Percentiles rank a stretch among this genome's conserved stretches.
phyloP scores from a whole-genome alignment of 2,888 invertebrate genomes.

The Tetheella fluctuosa region DNA sequence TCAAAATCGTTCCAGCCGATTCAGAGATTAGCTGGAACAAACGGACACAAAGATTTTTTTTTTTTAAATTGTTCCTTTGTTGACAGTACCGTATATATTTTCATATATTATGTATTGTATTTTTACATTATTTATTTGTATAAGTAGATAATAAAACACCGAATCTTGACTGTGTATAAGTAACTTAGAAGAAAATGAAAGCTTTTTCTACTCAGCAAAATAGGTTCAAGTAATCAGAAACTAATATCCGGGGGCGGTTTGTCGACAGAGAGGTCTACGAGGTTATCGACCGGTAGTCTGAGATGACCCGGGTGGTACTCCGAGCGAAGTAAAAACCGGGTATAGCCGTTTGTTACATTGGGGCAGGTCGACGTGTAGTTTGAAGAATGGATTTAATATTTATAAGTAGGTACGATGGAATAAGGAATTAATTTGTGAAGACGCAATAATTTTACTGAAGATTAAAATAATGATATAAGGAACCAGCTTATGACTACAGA shows the following conservation, averaged over 20 bases:
- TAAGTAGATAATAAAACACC: background rate
- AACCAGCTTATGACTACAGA: too few relatives aligned
- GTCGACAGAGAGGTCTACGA: constrained; percentile 18
- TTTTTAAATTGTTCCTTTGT: too few relatives aligned
- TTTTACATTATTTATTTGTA: too few relatives aligned
- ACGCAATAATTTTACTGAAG: too few relatives aligned
- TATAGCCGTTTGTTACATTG: constrained; percentile 31
- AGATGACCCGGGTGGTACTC: constrained; percentile 36
- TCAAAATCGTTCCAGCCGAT: too few relatives aligned
- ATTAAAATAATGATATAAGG: too few relatives aligned
- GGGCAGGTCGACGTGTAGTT: constrained; percentile 34
- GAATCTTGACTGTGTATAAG: constrained; percentile 9
- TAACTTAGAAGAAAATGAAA: background rate
- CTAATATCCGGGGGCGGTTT: constrained; percentile 33
- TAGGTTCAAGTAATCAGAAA: constrained; percentile 30
- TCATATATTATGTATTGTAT: too few relatives aligned
- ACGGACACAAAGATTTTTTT: too few relatives aligned
- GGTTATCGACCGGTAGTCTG: constrained; percentile 41
- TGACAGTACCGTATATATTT: too few relatives aligned
- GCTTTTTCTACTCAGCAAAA: constrained; percentile 10
- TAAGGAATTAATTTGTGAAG: too few relatives aligned
- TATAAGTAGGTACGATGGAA: background rate
- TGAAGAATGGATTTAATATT: constrained; percentile 6
- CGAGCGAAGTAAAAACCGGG: constrained; percentile 40
- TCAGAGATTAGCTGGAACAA: too few relatives aligned